Evolutionary conservation across 1,140 invertebrate genomes (phyloP).

Genomic region (Euglossa dilemma): DNA sequence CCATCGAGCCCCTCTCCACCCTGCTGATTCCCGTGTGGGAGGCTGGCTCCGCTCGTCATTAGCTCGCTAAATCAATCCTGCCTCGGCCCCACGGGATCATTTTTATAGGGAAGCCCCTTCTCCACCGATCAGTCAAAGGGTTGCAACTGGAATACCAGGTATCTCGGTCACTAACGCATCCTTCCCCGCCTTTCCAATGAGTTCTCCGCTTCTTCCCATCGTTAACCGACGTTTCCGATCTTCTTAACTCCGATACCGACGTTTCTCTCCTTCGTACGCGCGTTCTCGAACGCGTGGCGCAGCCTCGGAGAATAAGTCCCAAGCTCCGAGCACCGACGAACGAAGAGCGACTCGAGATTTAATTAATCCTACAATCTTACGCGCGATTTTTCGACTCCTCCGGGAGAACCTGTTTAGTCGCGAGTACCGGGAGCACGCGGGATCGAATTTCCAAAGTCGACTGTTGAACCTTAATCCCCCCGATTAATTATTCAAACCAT

Average conservation of each 20-base stretch:
- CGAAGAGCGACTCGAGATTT: too few relatives aligned
- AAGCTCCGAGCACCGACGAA: too few relatives aligned
- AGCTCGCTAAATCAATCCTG: conserved; percentile 76
- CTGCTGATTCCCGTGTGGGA: conserved; percentile 68
- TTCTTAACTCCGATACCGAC: too few relatives aligned
- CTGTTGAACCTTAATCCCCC: background rate
- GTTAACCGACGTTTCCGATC: too few relatives aligned
- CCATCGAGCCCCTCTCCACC: conserved; percentile 1
- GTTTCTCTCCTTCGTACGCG: too few relatives aligned
- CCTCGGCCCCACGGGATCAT: conserved; percentile 41
- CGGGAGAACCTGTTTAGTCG: background rate
- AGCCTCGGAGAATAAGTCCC: too few relatives aligned
- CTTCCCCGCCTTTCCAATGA: background rate
- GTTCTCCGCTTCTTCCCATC: background rate
- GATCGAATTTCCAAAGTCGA: background rate
- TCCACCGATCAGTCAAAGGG: conserved; percentile 16
- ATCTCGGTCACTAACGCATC: conserved; percentile 12
- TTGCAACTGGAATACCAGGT: conserved; percentile 55
- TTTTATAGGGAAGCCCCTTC: conserved; percentile 53
- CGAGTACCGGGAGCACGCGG: background rate
- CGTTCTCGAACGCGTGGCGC: too few relatives aligned
- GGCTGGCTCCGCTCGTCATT: conserved; percentile 72
- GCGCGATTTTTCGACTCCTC: background rate
- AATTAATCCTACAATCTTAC: too few relatives aligned
- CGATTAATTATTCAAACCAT: background rate